A percentile compares a stretch with the other conserved stretches of the same genome.
phyloP scores from a whole-genome alignment of 23 tunicate genomes.

The Oikopleura vanhoeffeni region DNA sequence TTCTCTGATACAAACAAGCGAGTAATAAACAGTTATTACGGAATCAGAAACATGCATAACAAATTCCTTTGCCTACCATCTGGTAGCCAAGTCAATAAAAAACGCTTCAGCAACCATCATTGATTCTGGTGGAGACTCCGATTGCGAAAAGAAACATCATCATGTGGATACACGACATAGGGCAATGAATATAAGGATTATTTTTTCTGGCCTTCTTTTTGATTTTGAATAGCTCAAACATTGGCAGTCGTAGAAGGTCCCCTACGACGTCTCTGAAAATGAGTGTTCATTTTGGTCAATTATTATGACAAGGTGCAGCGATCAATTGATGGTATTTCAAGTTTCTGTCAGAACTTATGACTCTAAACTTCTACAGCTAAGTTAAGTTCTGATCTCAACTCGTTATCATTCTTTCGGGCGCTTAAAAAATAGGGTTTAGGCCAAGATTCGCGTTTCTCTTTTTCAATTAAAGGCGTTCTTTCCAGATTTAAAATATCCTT shows the following conservation, averaged over 20 bases:
- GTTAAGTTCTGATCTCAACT: too few relatives aligned
- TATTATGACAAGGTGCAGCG: background rate
- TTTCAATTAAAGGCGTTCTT: too few relatives aligned
- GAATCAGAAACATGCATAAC: background rate
- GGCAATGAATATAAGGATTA: constrained; percentile 74
- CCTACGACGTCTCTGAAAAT: constrained; percentile 29
- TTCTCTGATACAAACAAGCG: background rate
- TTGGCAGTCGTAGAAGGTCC: constrained; percentile 99
- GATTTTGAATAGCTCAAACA: constrained; percentile 46
- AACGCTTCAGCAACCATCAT: constrained; percentile 16
- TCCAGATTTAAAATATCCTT: too few relatives aligned
- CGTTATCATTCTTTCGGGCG: too few relatives aligned
- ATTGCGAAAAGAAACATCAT: background rate
- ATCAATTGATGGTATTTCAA: too few relatives aligned
- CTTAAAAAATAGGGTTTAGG: too few relatives aligned
- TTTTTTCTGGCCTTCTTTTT: constrained; percentile 36
- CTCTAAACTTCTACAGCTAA: too few relatives aligned
- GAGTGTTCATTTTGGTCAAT: background rate
- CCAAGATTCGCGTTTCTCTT: too few relatives aligned
- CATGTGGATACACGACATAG: constrained; percentile 19
- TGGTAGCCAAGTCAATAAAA: background rate
- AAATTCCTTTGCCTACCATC: background rate
- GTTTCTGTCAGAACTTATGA: too few relatives aligned
- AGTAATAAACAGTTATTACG: background rate
- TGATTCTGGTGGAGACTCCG: background rate